A percentile compares a stretch with the other conserved stretches of the same genome.
phyloP scores from a whole-genome alignment of 37 sponge, comb jelly and placozoan species.

The Mnemiopsis leidyi region DNA sequence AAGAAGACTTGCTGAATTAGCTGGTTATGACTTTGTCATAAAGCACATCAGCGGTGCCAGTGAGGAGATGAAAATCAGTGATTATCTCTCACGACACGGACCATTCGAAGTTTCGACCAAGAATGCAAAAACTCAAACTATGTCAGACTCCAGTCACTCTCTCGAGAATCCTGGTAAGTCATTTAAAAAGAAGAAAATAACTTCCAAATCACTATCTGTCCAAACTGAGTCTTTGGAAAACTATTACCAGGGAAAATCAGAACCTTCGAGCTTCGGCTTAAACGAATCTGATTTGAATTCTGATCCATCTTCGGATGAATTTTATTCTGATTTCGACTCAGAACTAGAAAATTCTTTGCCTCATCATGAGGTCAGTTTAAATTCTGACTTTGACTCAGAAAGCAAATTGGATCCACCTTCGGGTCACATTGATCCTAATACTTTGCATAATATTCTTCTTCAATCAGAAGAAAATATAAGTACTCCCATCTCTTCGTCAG shows the following conservation, averaged over 20 bases:
- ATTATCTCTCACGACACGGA: constrained; percentile 2
- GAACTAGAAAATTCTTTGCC: neutral
- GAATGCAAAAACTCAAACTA: neutral
- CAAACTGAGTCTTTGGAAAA: too few relatives aligned
- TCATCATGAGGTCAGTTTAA: too few relatives aligned
- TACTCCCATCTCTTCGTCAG: neutral
- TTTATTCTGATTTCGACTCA: too few relatives aligned
- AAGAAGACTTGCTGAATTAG: neutral
- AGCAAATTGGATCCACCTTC: neutral
- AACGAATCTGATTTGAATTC: neutral
- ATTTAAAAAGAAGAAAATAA: neutral
- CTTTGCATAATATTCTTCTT: neutral
- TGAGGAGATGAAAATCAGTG: constrained; percentile 21
- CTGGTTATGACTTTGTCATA: neutral
- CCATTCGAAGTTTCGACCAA: neutral
- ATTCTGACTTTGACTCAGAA: neutral
- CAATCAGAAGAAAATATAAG: neutral
- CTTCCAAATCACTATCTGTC: neutral
- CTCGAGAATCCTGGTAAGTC: too few relatives aligned
- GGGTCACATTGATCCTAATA: neutral
- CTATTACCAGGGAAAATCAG: too few relatives aligned
- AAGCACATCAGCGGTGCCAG: neutral
- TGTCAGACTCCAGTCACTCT: too few relatives aligned
- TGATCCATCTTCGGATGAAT: neutral
- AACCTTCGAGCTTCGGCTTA: neutral